These are phyloP conservation scores for Drosophila mimetica DNA, from an alignment of 2,888 invertebrate species.

Conservation along the genomic window DNA sequence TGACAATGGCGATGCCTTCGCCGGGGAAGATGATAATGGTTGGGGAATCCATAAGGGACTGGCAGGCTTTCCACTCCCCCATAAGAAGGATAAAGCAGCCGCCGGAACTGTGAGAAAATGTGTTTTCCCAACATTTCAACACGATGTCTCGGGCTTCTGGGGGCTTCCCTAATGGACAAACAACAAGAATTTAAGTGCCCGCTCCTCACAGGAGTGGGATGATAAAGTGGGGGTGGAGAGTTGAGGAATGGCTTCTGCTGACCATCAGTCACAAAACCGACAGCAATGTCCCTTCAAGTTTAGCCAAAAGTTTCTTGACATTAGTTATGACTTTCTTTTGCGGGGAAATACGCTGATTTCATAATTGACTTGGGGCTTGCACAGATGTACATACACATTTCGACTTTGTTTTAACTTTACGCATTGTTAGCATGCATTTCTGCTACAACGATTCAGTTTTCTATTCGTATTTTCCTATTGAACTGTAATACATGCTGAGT, in stretches of 20 bases:
- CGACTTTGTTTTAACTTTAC: not conserved
- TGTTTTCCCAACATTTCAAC: slow-evolving; percentile 50
- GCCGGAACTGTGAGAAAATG: slow-evolving; percentile 48
- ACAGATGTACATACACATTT: not conserved
- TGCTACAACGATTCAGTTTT: not conserved
- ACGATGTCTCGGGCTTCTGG: slow-evolving; percentile 39
- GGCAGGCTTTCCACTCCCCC: slow-evolving; percentile 6
- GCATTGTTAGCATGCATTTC: not conserved
- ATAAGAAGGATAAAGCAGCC: slow-evolving; percentile 30
- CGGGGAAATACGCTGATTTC: not conserved
- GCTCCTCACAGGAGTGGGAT: not conserved
- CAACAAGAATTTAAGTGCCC: slow-evolving; percentile 42
- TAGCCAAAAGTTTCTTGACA: slow-evolving; percentile 43
- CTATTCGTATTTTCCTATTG: not conserved
- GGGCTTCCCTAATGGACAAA: slow-evolving; percentile 58
- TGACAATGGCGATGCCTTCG: slow-evolving; percentile 45
- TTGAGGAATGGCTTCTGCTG: slow-evolving; percentile 20
- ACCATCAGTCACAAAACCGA: slow-evolving; percentile 46
- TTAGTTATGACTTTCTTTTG: slow-evolving; percentile 31
- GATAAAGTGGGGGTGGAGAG: not conserved
- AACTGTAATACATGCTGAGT: not conserved
- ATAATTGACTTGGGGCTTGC: not conserved
- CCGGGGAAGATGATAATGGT: slow-evolving; percentile 25
- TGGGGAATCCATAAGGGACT: slow-evolving; percentile 1
- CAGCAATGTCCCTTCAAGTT: slow-evolving; percentile 15